A percentile compares a stretch with the other conserved stretches of the same genome.
Conservation (phyloP, 2,888 invertebrate species). For the Gastrophysa polygoni region DNA sequence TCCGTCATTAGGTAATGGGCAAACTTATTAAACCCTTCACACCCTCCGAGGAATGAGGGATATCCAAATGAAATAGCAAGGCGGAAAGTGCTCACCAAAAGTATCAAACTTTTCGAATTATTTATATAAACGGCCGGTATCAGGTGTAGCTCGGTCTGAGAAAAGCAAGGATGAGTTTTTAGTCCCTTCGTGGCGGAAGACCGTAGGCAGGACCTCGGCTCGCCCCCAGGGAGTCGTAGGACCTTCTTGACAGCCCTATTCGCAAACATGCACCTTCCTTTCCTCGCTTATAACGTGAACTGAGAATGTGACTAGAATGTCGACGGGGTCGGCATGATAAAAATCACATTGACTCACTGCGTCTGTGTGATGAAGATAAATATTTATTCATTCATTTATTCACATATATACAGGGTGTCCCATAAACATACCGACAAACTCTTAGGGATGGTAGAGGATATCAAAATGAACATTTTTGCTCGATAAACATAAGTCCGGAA, state of each 20-base stretch:
- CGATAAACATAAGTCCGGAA: too few species aligned
- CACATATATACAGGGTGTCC: too few species aligned
- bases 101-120: constrained; percentile 44
- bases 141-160: constrained; percentile 48
- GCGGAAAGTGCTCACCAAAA: constrained; percentile 10
- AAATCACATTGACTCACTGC: constrained; percentile 11
- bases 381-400: too few species aligned
- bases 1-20: not conserved
- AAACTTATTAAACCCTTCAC: not conserved
- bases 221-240: constrained; percentile 52
- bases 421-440: too few species aligned
- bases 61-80: constrained; percentile 14
- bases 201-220: constrained; percentile 45
- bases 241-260: constrained; percentile 55
- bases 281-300: constrained; percentile 44
- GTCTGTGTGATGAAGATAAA: too few species aligned
- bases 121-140: constrained; percentile 51
- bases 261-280: constrained; percentile 55
- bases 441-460: too few species aligned
- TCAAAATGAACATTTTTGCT: too few species aligned
- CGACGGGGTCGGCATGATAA: constrained; percentile 2
- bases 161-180: constrained; percentile 47
- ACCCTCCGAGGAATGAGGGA: not conserved
- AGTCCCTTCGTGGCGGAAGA: constrained; percentile 42
- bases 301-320: constrained; percentile 47